Evolutionary conservation across 2,888 invertebrate genomes (phyloP).

Genomic region (Chrysolina oricalcia): DNA sequence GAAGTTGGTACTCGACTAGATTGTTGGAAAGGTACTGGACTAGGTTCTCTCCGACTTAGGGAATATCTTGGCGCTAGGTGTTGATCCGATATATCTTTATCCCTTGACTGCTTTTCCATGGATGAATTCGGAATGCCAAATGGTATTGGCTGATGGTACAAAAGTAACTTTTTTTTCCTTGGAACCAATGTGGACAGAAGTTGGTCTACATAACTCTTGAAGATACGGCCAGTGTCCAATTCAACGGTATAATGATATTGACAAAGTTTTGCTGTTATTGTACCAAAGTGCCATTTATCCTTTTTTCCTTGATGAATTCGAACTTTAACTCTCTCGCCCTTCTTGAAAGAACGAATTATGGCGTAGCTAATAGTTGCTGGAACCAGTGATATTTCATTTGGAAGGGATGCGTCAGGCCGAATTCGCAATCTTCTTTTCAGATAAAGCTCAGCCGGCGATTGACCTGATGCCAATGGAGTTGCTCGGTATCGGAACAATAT

Average conservation of each 20-base stretch:
- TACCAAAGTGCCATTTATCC: not conserved
- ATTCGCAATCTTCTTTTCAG: not conserved
- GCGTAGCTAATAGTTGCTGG: not conserved
- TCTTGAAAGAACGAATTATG: not conserved
- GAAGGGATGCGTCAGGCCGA: not conserved
- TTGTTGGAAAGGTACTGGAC: too few relatives aligned
- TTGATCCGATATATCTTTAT: too few relatives aligned
- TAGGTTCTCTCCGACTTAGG: too few relatives aligned
- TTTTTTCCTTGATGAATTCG: not conserved
- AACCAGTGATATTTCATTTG: not conserved
- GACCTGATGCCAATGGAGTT: not conserved
- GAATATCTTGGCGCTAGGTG: too few relatives aligned
- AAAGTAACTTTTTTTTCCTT: too few relatives aligned
- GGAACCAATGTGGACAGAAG: not conserved
- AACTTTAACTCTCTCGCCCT: not conserved
- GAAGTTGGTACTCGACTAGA: too few relatives aligned
- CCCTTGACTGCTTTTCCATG: too few relatives aligned
- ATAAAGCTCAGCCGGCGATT: not conserved
- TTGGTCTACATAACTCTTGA: not conserved
- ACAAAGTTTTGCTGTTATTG: not conserved
- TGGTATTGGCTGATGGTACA: too few relatives aligned
- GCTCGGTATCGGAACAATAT: not conserved
- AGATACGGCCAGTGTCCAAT: not conserved
- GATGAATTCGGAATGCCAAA: too few relatives aligned
- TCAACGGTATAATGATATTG: not conserved